Percentiles rank a stretch among this genome's conserved stretches.
Evolutionary conservation across 2,888 invertebrate species (phyloP).

Genomic region (Platypus cylindrus): DNA sequence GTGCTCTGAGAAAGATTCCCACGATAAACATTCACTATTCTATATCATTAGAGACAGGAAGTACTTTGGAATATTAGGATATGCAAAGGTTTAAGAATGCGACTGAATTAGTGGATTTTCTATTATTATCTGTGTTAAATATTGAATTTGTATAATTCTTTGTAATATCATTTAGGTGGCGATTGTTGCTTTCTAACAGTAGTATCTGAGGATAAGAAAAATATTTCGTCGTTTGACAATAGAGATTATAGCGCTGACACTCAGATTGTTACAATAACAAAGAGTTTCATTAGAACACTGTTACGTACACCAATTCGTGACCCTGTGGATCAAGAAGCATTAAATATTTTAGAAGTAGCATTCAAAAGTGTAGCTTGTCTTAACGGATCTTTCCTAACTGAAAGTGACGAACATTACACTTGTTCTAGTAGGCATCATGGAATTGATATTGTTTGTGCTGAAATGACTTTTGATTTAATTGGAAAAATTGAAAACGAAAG

Average conservation of each 20-base stretch:
- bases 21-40: no score
- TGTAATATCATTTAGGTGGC: constrained; percentile 41
- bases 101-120: no score
- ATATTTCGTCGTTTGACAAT: constrained; percentile 49
- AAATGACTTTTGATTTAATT: constrained; percentile 55
- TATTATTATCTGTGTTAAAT: no score
- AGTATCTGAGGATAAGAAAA: constrained; percentile 33
- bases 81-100: no score
- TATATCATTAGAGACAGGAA: no score
- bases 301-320: constrained; percentile 46
- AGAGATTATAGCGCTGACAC: constrained; percentile 42
- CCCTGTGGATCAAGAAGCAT: constrained; percentile 55
- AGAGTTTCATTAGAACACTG: constrained; percentile 33
- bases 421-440: constrained; percentile 75
- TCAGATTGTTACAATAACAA: constrained; percentile 43
- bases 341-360: constrained; percentile 64
- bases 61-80: no score
- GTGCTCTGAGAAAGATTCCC: no score
- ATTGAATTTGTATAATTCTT: no score
- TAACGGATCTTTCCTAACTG: constrained; percentile 73
- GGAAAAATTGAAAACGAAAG: constrained; percentile 58
- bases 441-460: constrained; percentile 55
- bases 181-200: constrained; percentile 76
- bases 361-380: constrained; percentile 78
- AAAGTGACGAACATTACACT: constrained; percentile 57